A percentile compares a stretch with the other conserved stretches of the same genome.
These are phyloP conservation scores for Amphiprion clarkii DNA, from an alignment of 2,797 vertebrate species.

Conservation along the genomic window DNA sequence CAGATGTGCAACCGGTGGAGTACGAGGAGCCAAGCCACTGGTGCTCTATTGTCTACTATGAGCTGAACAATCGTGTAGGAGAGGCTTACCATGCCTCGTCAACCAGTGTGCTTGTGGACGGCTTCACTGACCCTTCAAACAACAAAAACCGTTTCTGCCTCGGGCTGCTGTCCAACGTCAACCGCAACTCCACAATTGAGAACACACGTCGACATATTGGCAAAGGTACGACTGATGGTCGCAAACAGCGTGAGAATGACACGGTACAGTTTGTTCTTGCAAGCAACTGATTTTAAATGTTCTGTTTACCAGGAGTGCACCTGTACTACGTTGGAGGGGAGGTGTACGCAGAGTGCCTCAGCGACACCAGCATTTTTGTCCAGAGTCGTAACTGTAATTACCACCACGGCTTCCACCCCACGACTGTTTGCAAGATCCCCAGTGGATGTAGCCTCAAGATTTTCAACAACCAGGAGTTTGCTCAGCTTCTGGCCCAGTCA, in stretches of 20 bases:
- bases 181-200: conserved; percentile 98
- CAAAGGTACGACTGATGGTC: conserved; percentile 87
- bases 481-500: conserved; percentile 94
- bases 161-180: conserved; percentile 95
- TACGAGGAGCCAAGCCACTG: conserved; percentile 97
- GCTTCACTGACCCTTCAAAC: conserved; percentile 97
- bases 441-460: conserved; percentile 97
- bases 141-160: conserved; percentile 98
- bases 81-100: conserved; percentile 97
- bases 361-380: conserved; percentile 98
- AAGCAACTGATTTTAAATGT: not conserved
- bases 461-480: conserved; percentile 98
- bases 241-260: not conserved
- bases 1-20: conserved; percentile 97
- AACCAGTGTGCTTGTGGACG: conserved; percentile 95
- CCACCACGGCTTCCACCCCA: conserved; percentile 97
- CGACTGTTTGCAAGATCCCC: conserved; percentile 98
- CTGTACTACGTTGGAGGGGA: conserved; percentile 97
- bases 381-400: conserved; percentile 99
- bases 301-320: conserved; percentile 87
- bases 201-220: conserved; percentile 97
- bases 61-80: conserved; percentile 95
- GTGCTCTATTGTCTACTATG: conserved; percentile 98
- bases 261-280: not conserved
- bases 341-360: conserved; percentile 96